phyloP scores from a whole-genome alignment of 2,113 vertebrate species.

The Paratilapia polleni region DNA sequence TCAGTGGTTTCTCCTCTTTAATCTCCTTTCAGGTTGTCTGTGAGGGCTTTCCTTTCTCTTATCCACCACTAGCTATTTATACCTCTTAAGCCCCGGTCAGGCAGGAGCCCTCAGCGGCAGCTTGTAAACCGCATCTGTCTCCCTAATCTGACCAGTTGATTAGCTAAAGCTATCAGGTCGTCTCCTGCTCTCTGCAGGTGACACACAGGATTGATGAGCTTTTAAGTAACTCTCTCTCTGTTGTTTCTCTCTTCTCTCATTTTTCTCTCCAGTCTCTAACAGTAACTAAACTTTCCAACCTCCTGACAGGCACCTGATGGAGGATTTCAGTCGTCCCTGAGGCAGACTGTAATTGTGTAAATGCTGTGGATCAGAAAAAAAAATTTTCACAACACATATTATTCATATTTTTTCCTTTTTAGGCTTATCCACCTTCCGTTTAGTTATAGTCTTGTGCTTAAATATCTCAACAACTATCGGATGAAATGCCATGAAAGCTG shows the following conservation, averaged over 20 bases:
- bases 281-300: not conserved
- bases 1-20: not conserved
- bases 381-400: not conserved
- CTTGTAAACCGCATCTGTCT: slow-evolving; percentile 48
- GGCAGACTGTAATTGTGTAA: not conserved
- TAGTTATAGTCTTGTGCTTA: not conserved
- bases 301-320: slow-evolving; percentile 12
- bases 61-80: slow-evolving; percentile 52
- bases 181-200: slow-evolving; percentile 10
- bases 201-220: slow-evolving; percentile 26
- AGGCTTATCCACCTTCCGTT: not conserved
- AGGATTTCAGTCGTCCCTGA: not conserved
- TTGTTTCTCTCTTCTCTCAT: not conserved
- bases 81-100: slow-evolving; percentile 31
- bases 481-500: not conserved
- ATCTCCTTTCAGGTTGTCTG: not conserved
- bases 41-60: slow-evolving; percentile 38
- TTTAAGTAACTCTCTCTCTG: slow-evolving; percentile 17
- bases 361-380: not conserved
- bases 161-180: slow-evolving; percentile 37
- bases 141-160: slow-evolving; percentile 54
- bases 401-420: not conserved
- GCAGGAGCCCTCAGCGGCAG: slow-evolving; percentile 17
- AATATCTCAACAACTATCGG: no score
- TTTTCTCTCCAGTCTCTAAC: not conserved